Percentiles rank a stretch among this genome's conserved stretches.
phyloP scores from a whole-genome alignment of 2,797 vertebrate genomes.

The Diceros bicornis region DNA sequence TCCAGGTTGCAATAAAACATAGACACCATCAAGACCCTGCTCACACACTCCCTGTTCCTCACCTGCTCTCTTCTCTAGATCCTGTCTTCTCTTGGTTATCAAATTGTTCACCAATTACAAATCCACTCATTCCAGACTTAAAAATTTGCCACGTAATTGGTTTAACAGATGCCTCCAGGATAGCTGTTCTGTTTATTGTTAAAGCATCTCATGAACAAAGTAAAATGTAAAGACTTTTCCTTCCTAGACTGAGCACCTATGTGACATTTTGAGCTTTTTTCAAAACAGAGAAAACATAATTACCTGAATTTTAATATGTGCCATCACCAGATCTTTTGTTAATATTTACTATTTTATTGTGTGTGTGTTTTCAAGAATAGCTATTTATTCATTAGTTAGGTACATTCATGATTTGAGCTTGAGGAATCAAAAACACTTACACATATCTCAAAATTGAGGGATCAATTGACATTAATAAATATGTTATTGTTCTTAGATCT shows the following conservation, averaged over 20 bases:
- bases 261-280: constrained; percentile 22
- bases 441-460: constrained; percentile 16
- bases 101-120: constrained; percentile 57
- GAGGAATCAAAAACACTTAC: constrained; percentile 44
- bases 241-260: neutral
- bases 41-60: neutral
- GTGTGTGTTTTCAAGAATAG: neutral
- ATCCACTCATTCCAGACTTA: constrained; percentile 16
- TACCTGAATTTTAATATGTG: constrained; percentile 18
- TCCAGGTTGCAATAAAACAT: constrained; percentile 76
- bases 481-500: neutral
- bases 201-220: constrained; percentile 35
- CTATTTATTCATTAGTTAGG: constrained; percentile 20
- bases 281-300: constrained; percentile 44
- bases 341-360: neutral
- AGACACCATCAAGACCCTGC: neutral
- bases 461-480: neutral
- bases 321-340: neutral
- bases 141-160: constrained; percentile 53
- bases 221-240: constrained; percentile 30
- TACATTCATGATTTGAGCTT: neutral
- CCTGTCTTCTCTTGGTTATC: constrained; percentile 34
- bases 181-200: constrained; percentile 49
- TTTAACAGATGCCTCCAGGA: constrained; percentile 70
- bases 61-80: constrained; percentile 40